A percentile compares a stretch with the other conserved stretches of the same genome.
Conservation (phyloP, 2,888 invertebrate genomes). For the Liopterus haemorrhoidalis region DNA sequence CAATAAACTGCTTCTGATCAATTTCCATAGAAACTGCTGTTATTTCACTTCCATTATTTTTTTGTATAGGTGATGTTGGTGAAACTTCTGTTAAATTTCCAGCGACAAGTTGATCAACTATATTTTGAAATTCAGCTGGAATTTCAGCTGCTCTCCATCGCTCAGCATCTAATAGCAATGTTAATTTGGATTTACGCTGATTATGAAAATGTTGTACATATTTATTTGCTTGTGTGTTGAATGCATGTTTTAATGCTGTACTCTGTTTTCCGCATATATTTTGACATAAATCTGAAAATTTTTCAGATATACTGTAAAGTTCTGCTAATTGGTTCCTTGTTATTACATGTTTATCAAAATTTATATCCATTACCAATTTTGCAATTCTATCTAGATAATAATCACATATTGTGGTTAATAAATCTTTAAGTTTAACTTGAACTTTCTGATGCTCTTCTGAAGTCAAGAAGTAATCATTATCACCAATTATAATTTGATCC, state of each 20-base stretch:
- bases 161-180: slow-evolving; percentile 80
- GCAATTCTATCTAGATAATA: slow-evolving; percentile 90
- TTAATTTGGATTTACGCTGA: slow-evolving; percentile 79
- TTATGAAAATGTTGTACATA: slow-evolving; percentile 88
- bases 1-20: slow-evolving; percentile 58
- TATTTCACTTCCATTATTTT: slow-evolving; percentile 33
- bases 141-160: slow-evolving; percentile 92
- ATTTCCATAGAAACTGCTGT: slow-evolving; percentile 34
- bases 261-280: slow-evolving; percentile 67
- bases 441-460: slow-evolving; percentile 64
- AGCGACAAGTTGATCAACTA: slow-evolving; percentile 64
- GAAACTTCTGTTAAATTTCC: slow-evolving; percentile 44
- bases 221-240: slow-evolving; percentile 82
- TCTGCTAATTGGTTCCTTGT: slow-evolving; percentile 71
- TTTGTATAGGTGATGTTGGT: slow-evolving; percentile 40
- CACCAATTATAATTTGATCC: slow-evolving; percentile 39
- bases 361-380: slow-evolving; percentile 75
- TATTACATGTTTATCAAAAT: slow-evolving; percentile 65
- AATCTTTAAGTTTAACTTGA: slow-evolving; percentile 64
- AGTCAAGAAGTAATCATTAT: slow-evolving; percentile 64
- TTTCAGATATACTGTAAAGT: slow-evolving; percentile 69
- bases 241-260: slow-evolving; percentile 72
- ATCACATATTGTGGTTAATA: slow-evolving; percentile 78
- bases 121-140: slow-evolving; percentile 78
- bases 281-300: slow-evolving; percentile 72